phyloP scores from a whole-genome alignment of 1,140 invertebrate species.

The Macrosteles quadrilineatus region DNA sequence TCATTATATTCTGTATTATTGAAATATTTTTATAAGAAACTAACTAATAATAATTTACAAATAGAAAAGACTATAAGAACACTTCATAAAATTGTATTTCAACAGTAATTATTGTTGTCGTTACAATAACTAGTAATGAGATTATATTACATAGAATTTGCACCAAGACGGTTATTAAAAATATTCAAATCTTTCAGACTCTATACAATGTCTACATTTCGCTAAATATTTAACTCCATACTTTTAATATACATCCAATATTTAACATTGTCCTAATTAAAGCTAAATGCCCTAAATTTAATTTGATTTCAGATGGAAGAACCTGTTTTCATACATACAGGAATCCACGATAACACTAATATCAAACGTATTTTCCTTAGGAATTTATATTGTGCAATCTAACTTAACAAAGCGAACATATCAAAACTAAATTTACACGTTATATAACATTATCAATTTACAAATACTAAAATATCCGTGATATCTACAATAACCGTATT shows the following conservation, averaged over 20 bases:
- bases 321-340: constrained; percentile 6
- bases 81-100: too few species aligned
- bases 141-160: too few species aligned
- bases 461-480: constrained; percentile 5
- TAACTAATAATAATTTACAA: too few species aligned
- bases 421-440: constrained; percentile 13
- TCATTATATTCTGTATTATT: too few species aligned
- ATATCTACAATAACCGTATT: constrained; percentile 20
- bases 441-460: constrained; percentile 19
- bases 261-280: constrained; percentile 15
- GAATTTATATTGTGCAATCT: not conserved
- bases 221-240: not conserved
- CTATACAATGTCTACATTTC: too few species aligned
- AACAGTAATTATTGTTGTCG: too few species aligned
- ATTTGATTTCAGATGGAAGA: constrained; percentile 14
- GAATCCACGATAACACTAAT: not conserved
- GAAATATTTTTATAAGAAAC: too few species aligned
- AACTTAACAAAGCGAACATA: not conserved
- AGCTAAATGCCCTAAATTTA: not conserved
- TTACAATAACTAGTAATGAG: too few species aligned
- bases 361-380: not conserved
- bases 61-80: too few species aligned
- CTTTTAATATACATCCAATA: not conserved
- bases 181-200: too few species aligned
- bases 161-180: too few species aligned